A percentile compares a stretch with the other conserved stretches of the same genome.
Conservation (phyloP, 1,140 invertebrate species). For the Saxidomus purpurata region DNA sequence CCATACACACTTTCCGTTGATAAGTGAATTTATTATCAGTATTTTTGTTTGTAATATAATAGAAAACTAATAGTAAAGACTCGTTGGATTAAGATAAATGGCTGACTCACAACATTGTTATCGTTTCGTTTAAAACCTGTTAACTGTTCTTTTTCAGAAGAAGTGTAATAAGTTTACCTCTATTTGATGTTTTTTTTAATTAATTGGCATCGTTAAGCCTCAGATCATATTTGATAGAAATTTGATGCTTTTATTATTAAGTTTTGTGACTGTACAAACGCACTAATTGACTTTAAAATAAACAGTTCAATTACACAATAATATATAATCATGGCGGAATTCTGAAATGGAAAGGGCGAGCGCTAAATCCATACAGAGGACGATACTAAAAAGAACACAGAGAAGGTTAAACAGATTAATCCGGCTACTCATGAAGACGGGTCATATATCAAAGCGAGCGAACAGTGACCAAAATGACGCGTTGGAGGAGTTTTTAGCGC, state of each 20-base stretch:
- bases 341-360: not conserved
- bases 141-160: not conserved
- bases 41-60: slow-evolving; percentile 12
- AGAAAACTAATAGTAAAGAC: not conserved
- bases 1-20: slow-evolving; percentile 19
- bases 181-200: too few relatives aligned
- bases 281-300: too few relatives aligned
- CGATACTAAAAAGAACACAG: slow-evolving; percentile 2
- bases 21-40: slow-evolving; percentile 28
- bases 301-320: too few relatives aligned
- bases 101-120: not conserved
- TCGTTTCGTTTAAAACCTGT: not conserved
- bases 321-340: not conserved
- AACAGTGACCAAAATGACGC: slow-evolving; percentile 21
- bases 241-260: too few relatives aligned
- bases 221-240: too few relatives aligned
- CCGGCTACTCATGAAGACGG: not conserved
- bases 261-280: too few relatives aligned
- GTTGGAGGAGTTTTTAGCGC: slow-evolving; percentile 3
- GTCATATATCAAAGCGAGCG: slow-evolving; percentile 35
- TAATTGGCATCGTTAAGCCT: too few relatives aligned
- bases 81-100: slow-evolving; percentile 28
- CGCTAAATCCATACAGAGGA: not conserved
- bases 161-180: not conserved
- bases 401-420: slow-evolving; percentile 15